A percentile compares a stretch with the other conserved stretches of the same genome.
phyloP scores from a whole-genome alignment of 2,797 vertebrate species.

The Gymnoscopelus braueri region DNA sequence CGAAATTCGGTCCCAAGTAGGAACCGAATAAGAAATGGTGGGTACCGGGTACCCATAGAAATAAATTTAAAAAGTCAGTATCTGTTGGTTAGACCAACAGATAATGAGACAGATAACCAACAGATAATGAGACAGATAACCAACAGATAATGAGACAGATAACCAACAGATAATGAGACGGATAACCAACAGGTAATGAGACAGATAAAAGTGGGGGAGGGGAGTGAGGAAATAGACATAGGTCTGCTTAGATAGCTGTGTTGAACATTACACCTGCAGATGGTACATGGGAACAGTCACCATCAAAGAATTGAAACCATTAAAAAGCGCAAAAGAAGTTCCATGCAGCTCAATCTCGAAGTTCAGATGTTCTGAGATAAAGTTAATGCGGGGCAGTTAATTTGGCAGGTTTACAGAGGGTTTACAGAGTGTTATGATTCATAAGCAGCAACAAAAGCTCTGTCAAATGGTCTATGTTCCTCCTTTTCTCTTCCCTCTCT shows the following conservation, averaged over 20 bases:
- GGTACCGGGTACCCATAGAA: too few relatives aligned
- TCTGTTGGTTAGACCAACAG: too few relatives aligned
- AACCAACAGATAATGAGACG: too few relatives aligned
- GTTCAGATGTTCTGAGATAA: constrained; percentile 52
- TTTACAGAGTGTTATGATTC: constrained; percentile 50
- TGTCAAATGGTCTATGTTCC: constrained; percentile 45
- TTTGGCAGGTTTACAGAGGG: constrained; percentile 45
- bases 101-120: background rate
- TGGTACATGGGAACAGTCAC: background rate
- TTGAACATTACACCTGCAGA: background rate
- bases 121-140: background rate
- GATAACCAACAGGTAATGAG: too few relatives aligned
- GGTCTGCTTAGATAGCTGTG: background rate
- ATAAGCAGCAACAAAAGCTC: constrained; percentile 53
- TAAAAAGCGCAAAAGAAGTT: too few relatives aligned
- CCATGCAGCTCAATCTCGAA: constrained; percentile 12
- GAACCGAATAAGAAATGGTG: too few relatives aligned
- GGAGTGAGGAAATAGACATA: too few relatives aligned
- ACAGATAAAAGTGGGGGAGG: too few relatives aligned
- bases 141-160: background rate
- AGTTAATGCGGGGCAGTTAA: constrained; percentile 24
- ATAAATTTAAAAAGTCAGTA: too few relatives aligned
- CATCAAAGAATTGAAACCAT: too few relatives aligned
- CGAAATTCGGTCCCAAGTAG: too few relatives aligned
- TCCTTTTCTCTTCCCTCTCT: constrained; percentile 44